Percentiles rank a stretch among this genome's conserved stretches.
These are phyloP conservation scores for Drosophila acutilabella DNA, from an alignment of 2,888 invertebrate species.

Conservation along the genomic window DNA sequence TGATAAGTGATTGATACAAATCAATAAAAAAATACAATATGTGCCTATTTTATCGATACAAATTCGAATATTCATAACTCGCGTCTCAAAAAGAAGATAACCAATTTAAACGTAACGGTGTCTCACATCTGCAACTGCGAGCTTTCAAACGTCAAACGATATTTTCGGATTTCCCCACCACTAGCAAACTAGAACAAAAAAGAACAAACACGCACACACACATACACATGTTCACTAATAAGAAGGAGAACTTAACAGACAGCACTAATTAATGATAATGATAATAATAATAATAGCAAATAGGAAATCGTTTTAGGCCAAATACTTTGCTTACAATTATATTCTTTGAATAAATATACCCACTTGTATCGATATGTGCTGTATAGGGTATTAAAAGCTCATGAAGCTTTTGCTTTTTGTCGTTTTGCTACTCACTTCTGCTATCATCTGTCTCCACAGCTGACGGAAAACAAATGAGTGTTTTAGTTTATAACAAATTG, in stretches of 20 bases:
- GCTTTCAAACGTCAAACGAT: neutral
- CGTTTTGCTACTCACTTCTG: neutral
- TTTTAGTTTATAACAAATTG: constrained; percentile 36
- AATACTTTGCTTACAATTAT: neutral
- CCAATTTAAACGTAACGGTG: constrained; percentile 32
- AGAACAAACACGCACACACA: neutral
- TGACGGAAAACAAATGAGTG: constrained; percentile 31
- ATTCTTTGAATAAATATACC: neutral
- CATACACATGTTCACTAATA: neutral
- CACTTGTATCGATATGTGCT: neutral
- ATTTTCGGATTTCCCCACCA: constrained; percentile 7
- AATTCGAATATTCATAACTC: constrained; percentile 1
- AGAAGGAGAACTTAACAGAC: neutral
- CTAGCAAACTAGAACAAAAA: neutral
- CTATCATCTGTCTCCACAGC: constrained; percentile 28
- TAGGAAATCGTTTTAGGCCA: neutral
- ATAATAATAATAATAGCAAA: neutral
- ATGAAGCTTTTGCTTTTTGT: constrained; percentile 5
- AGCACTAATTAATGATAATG: neutral
- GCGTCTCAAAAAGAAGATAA: constrained; percentile 15
- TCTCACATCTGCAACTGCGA: neutral
- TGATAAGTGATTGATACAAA: constrained; percentile 8
- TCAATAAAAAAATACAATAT: neutral
- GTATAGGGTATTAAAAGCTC: constrained; percentile 19
- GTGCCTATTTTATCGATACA: constrained; percentile 4